Conservation (phyloP, 1,140 invertebrate species). For the Drosophila repleta region DNA sequence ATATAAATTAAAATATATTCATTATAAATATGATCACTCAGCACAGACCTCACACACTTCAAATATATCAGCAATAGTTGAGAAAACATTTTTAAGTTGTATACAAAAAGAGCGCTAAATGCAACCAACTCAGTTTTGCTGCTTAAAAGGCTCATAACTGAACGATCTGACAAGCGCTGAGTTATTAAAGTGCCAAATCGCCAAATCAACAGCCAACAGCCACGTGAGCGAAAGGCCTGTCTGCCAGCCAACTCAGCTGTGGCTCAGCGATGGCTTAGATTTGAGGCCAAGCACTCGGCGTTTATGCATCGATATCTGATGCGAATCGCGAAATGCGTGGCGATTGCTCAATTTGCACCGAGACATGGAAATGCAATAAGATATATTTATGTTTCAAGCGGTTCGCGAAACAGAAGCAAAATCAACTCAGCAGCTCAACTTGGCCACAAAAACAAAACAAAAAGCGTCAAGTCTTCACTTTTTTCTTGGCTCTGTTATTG, state of each 20-base stretch:
- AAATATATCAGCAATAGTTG: too few species aligned
- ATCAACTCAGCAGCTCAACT: slow-evolving; percentile 24
- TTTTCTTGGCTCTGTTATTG: slow-evolving; percentile 28
- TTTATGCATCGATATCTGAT: not conserved
- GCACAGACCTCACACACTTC: too few species aligned
- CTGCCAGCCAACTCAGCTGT: not conserved
- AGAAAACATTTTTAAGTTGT: too few species aligned
- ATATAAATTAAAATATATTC: too few species aligned
- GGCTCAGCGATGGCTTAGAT: slow-evolving; percentile 20
- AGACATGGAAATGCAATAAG: slow-evolving; percentile 50
- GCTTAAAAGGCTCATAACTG: not conserved
- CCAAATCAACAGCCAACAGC: slow-evolving; percentile 51
- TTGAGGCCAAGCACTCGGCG: slow-evolving; percentile 18
- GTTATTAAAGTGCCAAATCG: slow-evolving; percentile 64
- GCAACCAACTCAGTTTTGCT: too few species aligned
- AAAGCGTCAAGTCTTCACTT: slow-evolving; percentile 55
- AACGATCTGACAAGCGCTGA: slow-evolving; percentile 47
- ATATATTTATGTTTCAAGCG: slow-evolving; percentile 21
- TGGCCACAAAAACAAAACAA: slow-evolving; percentile 39
- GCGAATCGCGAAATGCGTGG: slow-evolving; percentile 39
- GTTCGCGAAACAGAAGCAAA: slow-evolving; percentile 43
- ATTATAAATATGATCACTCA: too few species aligned
- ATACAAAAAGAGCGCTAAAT: too few species aligned
- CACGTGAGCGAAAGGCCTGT: slow-evolving; percentile 42
- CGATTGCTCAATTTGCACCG: slow-evolving; percentile 44